A percentile compares a stretch with the other conserved stretches of the same genome.
Evolutionary conservation across 2,113 vertebrate genomes (phyloP).

Genomic region (Megaceryle maxima): DNA sequence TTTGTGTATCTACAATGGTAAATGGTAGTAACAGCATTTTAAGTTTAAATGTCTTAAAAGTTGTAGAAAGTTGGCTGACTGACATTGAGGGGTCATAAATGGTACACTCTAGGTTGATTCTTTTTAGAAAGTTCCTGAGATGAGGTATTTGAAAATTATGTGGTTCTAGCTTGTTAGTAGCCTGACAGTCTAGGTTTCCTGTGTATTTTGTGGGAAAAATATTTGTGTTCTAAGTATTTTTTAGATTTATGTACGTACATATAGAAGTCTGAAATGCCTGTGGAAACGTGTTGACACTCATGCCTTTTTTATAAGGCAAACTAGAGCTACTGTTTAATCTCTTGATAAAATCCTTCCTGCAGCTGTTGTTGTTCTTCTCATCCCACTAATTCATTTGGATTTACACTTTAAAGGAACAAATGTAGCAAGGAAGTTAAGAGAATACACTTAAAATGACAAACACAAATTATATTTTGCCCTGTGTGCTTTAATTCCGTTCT

Average conservation of each 20-base stretch:
- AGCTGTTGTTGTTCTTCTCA: conserved; percentile 24
- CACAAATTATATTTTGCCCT: background rate
- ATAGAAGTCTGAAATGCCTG: background rate
- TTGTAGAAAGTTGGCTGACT: background rate
- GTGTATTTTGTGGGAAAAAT: background rate
- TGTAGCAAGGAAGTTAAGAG: background rate
- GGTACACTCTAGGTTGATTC: background rate
- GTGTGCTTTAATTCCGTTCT: background rate
- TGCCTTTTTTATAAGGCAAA: background rate
- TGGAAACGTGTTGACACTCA: background rate
- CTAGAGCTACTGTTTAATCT: conserved; percentile 1
- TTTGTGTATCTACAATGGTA: background rate
- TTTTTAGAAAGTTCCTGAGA: background rate
- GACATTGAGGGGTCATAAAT: background rate
- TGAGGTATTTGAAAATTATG: background rate
- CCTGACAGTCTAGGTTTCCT: background rate
- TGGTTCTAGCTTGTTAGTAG: background rate
- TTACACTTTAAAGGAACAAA: background rate
- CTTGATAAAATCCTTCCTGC: conserved; percentile 25
- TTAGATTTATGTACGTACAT: background rate
- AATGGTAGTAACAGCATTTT: background rate
- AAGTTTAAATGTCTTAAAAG: background rate
- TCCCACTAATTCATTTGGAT: conserved; percentile 1
- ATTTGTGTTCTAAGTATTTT: background rate
- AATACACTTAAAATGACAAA: background rate